Evolutionary conservation across 2,113 vertebrate species (phyloP).

Genomic region (Cyrtonyx montezumae): DNA sequence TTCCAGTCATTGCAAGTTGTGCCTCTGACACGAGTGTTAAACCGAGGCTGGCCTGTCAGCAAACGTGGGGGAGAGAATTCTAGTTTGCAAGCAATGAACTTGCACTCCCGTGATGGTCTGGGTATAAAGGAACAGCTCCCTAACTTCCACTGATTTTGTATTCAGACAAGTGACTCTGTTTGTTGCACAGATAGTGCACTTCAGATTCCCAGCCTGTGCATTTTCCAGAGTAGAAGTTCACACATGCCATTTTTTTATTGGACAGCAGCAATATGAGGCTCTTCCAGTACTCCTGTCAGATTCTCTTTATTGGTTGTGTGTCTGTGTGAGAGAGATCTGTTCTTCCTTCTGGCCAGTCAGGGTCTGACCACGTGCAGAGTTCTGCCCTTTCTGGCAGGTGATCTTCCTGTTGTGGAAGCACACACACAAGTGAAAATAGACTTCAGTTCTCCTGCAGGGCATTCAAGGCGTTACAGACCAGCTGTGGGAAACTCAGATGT

Average conservation of each 20-base stretch:
- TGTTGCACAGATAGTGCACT: background rate
- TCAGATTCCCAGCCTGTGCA: background rate
- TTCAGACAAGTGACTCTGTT: background rate
- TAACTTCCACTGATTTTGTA: background rate
- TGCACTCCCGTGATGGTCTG: background rate
- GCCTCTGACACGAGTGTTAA: background rate
- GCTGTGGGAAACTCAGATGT: background rate
- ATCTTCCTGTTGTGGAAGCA: background rate
- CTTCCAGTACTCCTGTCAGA: background rate
- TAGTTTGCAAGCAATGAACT: background rate
- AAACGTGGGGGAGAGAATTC: background rate
- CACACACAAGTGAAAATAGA: background rate
- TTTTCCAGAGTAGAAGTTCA: background rate
- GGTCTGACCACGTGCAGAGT: background rate
- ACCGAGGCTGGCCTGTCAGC: background rate
- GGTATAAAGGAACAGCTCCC: background rate
- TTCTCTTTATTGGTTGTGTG: background rate
- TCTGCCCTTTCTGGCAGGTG: slow-evolving; percentile 1
- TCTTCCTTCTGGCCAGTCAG: background rate
- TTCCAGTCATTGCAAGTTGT: background rate
- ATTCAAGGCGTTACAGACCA: background rate
- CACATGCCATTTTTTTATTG: background rate
- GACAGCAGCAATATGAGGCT: background rate
- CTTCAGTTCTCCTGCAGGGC: background rate
- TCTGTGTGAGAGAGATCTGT: background rate